Percentiles rank a stretch among this genome's conserved stretches.
Conservation (phyloP, 2,888 invertebrate genomes). For the Omphaloscelis lunosa region DNA sequence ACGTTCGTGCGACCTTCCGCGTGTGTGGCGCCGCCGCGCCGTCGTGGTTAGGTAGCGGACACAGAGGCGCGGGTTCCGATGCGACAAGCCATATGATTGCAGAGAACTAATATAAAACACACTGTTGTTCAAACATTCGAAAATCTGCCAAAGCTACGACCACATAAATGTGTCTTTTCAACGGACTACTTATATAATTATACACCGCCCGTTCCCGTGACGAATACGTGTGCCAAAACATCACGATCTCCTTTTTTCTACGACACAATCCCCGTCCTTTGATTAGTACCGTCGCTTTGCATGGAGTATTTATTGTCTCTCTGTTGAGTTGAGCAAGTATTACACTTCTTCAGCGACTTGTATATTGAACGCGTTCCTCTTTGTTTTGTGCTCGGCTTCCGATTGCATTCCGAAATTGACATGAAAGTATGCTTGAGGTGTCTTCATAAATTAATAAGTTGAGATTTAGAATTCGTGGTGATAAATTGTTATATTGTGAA, state of each 20-base stretch:
- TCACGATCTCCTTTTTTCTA: no score
- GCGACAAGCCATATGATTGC: no score
- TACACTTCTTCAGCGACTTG: constrained; percentile 37
- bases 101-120: background rate
- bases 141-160: background rate
- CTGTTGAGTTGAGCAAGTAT: constrained; percentile 31
- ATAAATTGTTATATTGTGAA: background rate
- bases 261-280: background rate
- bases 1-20: constrained; percentile 12
- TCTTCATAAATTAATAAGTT: constrained; percentile 11
- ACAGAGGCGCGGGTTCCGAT: background rate
- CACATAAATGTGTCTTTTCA: background rate
- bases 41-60: background rate
- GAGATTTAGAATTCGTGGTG: background rate
- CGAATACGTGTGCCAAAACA: background rate
- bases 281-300: background rate
- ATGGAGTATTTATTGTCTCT: background rate
- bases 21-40: background rate
- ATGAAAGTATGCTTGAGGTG: background rate
- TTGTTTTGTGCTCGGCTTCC: constrained; percentile 11
- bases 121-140: background rate
- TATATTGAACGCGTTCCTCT: constrained; percentile 31
- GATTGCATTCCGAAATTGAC: background rate
- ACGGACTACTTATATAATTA: no score
- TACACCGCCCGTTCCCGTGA: background rate